Evolutionary conservation across 2,113 vertebrate species (phyloP).

Genomic region (Coptodon bakossiorum): DNA sequence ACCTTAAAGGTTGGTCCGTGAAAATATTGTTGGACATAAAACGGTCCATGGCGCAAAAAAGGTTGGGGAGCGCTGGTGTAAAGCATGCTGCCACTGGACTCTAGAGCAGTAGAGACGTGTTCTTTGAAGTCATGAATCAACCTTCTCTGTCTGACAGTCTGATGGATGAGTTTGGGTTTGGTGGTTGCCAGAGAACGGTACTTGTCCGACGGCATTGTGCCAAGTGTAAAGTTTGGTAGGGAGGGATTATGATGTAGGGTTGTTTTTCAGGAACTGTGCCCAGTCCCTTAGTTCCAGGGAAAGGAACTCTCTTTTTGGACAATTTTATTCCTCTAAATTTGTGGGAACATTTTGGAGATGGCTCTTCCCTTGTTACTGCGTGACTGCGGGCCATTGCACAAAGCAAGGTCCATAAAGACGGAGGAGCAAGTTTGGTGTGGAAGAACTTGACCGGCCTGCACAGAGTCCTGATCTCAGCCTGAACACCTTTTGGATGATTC

Average conservation of each 20-base stretch:
- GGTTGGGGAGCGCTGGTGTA: neutral
- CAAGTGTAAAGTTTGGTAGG: neutral
- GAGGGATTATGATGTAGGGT: neutral
- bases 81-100: neutral
- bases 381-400: neutral
- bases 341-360: neutral
- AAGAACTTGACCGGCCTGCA: neutral
- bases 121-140: neutral
- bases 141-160: neutral
- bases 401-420: neutral
- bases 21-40: neutral
- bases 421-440: neutral
- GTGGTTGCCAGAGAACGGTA: neutral
- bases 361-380: neutral
- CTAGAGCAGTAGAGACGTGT: neutral
- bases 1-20: neutral
- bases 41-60: rapidly evolving
- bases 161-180: neutral
- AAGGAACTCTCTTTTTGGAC: neutral
- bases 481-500: neutral
- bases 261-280: neutral
- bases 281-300: neutral
- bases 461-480: neutral
- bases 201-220: neutral
- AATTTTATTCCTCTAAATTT: neutral